Conservation (phyloP, 2,888 invertebrate genomes). For the Rhopalosiphum nymphaeae region DNA sequence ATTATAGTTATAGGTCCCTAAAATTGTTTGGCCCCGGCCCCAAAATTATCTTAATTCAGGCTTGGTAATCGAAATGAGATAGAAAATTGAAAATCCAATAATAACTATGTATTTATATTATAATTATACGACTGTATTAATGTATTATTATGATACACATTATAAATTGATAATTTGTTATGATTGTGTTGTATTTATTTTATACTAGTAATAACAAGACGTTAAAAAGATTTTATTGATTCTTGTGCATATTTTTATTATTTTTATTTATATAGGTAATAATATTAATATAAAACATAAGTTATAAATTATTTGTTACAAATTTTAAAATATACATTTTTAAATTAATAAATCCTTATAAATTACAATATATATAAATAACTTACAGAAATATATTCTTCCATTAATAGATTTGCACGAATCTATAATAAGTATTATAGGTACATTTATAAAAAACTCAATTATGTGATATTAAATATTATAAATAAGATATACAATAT, state of each 20-base stretch:
- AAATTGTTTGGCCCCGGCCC: no score
- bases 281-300: not conserved
- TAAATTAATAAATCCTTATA: not conserved
- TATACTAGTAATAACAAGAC: not conserved
- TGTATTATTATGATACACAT: not conserved
- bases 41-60: no score
- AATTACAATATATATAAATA: not conserved
- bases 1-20: no score
- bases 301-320: not conserved
- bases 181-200: not conserved
- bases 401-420: slow-evolving; percentile 26
- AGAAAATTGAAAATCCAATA: not conserved
- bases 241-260: not conserved
- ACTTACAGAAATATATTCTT: slow-evolving; percentile 49
- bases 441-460: not conserved
- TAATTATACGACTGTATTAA: not conserved
- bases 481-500: not conserved
- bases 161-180: not conserved
- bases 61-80: not conserved
- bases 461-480: no score
- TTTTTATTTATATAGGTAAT: not conserved
- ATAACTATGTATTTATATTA: no score
- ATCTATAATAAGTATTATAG: not conserved
- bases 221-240: not conserved
- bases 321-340: not conserved